Percentiles rank a stretch among this genome's conserved stretches.
phyloP scores from a whole-genome alignment of 2,888 invertebrate species.

The Timema podura region DNA sequence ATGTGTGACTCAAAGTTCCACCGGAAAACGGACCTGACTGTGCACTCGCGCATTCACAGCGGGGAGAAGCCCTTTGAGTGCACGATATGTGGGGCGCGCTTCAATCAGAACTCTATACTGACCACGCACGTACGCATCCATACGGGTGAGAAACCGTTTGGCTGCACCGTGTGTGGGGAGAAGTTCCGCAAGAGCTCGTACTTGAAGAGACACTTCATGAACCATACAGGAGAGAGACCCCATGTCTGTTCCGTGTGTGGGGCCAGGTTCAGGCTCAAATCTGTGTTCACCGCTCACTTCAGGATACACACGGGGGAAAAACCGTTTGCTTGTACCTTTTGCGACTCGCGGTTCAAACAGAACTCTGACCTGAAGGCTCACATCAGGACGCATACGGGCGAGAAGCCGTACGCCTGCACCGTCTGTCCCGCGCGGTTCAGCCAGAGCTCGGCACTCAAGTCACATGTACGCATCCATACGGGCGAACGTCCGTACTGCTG shows the following conservation, averaged over 20 bases:
- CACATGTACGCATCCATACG: constrained; percentile 49
- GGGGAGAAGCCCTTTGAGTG: constrained; percentile 2
- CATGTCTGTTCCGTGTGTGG: constrained; percentile 10
- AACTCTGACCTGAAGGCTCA: constrained; percentile 48
- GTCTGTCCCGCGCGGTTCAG: constrained; percentile 48
- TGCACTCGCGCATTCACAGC: constrained; percentile 5
- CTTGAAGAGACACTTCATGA: constrained; percentile 4
- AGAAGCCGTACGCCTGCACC: constrained; percentile 49
- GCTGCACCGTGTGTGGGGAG: constrained; percentile 48
- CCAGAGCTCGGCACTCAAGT: constrained; percentile 47
- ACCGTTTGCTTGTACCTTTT: constrained; percentile 12
- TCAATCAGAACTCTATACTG: constrained; percentile 45
- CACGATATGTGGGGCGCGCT: neutral
- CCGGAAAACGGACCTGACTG: neutral
- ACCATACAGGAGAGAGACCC: constrained; percentile 18
- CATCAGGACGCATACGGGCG: constrained; percentile 49
- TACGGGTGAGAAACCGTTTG: constrained; percentile 50
- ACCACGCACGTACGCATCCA: constrained; percentile 49
- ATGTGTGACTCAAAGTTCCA: constrained; percentile 10
- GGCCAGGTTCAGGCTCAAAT: constrained; percentile 3
- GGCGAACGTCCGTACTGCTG: constrained; percentile 51
- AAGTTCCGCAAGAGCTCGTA: constrained; percentile 41
- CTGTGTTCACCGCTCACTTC: constrained; percentile 7
- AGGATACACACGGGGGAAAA: constrained; percentile 20
- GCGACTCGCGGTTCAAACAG: constrained; percentile 34